Evolutionary conservation across 2,888 invertebrate species (phyloP).

Genomic region (Alitta virens): DNA sequence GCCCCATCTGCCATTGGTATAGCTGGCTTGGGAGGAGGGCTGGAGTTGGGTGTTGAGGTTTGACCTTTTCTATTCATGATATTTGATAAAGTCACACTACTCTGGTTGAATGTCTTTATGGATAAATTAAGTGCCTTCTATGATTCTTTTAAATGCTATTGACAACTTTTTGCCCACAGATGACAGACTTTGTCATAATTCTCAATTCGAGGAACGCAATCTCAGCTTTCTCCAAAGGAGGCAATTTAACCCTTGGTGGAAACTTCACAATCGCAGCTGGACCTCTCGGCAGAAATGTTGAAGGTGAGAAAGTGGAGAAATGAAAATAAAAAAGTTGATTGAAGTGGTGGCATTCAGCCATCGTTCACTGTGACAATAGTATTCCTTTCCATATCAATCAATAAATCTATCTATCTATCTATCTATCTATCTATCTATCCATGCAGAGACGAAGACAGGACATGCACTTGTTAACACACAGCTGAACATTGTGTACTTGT

Average conservation of each 20-base stretch:
- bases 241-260: constrained; percentile 51
- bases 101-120: too few relatives aligned
- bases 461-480: too few relatives aligned
- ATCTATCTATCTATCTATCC: too few relatives aligned
- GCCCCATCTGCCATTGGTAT: constrained; percentile 52
- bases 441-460: too few relatives aligned
- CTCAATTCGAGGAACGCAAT: constrained; percentile 47
- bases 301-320: too few relatives aligned
- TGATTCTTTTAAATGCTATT: not conserved
- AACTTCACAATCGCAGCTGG: constrained; percentile 54
- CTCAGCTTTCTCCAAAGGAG: constrained; percentile 53
- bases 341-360: too few relatives aligned
- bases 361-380: too few relatives aligned
- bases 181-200: constrained; percentile 53
- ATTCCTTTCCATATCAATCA: too few relatives aligned
- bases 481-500: too few relatives aligned
- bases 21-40: constrained; percentile 52
- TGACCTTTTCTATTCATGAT: not conserved
- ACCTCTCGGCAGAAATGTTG: constrained; percentile 39
- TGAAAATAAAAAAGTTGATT: too few relatives aligned
- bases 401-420: too few relatives aligned
- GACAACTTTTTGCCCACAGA: constrained; percentile 32
- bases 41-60: constrained; percentile 53
- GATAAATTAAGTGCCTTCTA: too few relatives aligned
- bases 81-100: not conserved